Evolutionary conservation across 2,113 vertebrate genomes (phyloP).

Genomic region (Bungarus multicinctus): DNA sequence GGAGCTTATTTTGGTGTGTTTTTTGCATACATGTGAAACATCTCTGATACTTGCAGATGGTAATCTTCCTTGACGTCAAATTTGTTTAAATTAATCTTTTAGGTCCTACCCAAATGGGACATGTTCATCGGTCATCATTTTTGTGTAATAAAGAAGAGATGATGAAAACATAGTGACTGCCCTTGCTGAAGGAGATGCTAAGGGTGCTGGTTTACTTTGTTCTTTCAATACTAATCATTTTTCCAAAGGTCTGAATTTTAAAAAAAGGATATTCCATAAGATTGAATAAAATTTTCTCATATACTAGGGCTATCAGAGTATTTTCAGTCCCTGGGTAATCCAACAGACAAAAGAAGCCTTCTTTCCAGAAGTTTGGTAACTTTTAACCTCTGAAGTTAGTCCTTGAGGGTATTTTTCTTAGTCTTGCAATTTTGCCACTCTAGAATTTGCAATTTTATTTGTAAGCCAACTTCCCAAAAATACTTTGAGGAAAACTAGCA

Average conservation of each 20-base stretch:
- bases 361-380: neutral
- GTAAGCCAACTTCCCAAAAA: neutral
- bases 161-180: neutral
- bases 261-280: neutral
- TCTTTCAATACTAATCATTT: neutral
- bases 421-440: neutral
- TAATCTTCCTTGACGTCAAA: neutral
- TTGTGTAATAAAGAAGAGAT: neutral
- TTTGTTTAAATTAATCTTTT: neutral
- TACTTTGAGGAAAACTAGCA: neutral
- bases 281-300: neutral
- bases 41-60: neutral
- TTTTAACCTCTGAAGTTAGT: neutral
- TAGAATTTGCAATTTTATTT: neutral
- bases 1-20: neutral
- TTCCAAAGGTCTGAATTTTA: constrained; percentile 2
- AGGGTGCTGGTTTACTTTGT: constrained; percentile 1
- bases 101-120: neutral
- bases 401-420: neutral
- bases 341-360: neutral
- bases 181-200: neutral
- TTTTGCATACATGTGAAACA: neutral
- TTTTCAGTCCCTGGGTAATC: neutral
- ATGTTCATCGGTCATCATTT: neutral
- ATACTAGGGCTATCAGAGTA: no score